Conservation (phyloP, 2,113 vertebrate genomes). For the Apistogramma diplotaenia region DNA sequence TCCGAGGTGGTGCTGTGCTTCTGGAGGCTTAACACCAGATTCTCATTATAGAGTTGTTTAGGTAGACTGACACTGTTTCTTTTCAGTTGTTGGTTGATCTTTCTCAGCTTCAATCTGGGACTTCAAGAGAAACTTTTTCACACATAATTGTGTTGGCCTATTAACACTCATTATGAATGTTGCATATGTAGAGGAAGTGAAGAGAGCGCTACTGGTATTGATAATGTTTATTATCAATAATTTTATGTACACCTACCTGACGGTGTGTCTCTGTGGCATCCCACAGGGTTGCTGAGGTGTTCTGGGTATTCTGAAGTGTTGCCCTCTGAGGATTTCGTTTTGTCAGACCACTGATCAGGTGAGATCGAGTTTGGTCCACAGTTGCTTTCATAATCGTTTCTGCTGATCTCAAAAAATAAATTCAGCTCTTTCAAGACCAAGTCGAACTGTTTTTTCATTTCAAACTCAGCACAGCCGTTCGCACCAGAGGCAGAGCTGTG, state of each 20-base stretch:
- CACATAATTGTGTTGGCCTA: too few relatives aligned
- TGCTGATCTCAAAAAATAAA: constrained; percentile 82
- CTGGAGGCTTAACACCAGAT: too few relatives aligned
- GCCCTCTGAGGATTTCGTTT: neutral
- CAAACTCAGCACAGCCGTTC: constrained; percentile 64
- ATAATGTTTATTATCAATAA: too few relatives aligned
- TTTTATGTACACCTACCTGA: constrained; percentile 25
- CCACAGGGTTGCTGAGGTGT: neutral
- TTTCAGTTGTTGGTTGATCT: too few relatives aligned
- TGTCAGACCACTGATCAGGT: neutral
- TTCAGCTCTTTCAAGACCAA: constrained; percentile 82
- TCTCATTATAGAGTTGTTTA: too few relatives aligned
- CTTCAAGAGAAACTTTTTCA: too few relatives aligned
- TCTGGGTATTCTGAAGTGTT: neutral
- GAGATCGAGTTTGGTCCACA: neutral
- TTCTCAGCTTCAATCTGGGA: too few relatives aligned
- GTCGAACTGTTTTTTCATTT: constrained; percentile 82
- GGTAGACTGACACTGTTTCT: too few relatives aligned
- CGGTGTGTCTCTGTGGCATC: neutral
- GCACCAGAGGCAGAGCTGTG: constrained; percentile 39
- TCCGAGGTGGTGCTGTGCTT: too few relatives aligned
- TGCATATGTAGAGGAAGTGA: too few relatives aligned
- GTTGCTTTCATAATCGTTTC: constrained; percentile 1
- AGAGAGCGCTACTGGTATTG: too few relatives aligned
- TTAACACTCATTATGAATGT: too few relatives aligned